A percentile compares a stretch with the other conserved stretches of the same genome.
Evolutionary conservation across 2,113 vertebrate species (phyloP).

Genomic region (Hemiprocne comata): DNA sequence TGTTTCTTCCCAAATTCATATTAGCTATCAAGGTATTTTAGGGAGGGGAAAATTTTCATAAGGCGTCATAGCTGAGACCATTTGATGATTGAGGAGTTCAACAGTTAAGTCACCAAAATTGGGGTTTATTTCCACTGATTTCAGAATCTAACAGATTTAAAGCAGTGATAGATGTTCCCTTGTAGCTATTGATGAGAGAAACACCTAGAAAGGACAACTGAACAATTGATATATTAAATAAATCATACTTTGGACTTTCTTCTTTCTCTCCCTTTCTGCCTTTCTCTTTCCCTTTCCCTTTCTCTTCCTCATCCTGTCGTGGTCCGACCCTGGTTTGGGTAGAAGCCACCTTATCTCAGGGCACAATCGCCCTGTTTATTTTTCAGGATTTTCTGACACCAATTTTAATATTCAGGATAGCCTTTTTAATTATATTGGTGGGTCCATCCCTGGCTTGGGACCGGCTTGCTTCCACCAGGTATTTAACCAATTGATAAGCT

Average conservation of each 20-base stretch:
- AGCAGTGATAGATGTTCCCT: background rate
- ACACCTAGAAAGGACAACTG: background rate
- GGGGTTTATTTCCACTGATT: background rate
- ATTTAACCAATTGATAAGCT: too few relatives aligned
- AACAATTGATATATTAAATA: background rate
- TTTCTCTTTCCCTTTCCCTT: background rate
- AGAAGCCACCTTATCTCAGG: too few relatives aligned
- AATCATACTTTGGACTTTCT: background rate
- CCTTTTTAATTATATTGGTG: too few relatives aligned
- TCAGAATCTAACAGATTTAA: background rate
- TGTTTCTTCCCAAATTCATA: background rate
- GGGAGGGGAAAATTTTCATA: background rate
- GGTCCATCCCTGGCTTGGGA: too few relatives aligned
- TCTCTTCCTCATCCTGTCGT: too few relatives aligned
- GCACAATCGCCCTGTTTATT: too few relatives aligned
- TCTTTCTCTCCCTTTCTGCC: background rate
- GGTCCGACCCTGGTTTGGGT: too few relatives aligned
- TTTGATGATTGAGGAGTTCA: background rate
- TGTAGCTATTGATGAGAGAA: background rate
- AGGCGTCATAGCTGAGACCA: rapidly evolving
- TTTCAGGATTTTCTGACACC: too few relatives aligned
- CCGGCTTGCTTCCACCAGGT: too few relatives aligned
- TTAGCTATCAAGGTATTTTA: background rate
- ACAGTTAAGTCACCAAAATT: background rate
- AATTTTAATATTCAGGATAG: too few relatives aligned